phyloP scores from a whole-genome alignment of 2,113 vertebrate genomes.

The Ptilonorhynchus violaceus region DNA sequence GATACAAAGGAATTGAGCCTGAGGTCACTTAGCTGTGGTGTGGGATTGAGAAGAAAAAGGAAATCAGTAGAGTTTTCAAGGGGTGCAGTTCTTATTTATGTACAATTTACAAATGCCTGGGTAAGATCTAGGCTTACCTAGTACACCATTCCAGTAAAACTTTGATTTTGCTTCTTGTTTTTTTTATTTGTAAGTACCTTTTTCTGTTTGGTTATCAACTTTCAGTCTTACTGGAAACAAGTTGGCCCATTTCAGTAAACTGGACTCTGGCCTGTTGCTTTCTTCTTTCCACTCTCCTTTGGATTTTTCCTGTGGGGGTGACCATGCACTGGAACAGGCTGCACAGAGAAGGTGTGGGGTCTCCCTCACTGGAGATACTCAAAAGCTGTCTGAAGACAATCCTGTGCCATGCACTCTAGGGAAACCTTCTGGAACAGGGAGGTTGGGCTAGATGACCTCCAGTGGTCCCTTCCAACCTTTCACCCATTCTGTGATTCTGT shows the following conservation, averaged over 20 bases:
- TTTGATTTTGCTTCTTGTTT: not conserved
- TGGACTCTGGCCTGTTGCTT: not conserved
- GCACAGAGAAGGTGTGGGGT: not conserved
- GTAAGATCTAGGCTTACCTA: not conserved
- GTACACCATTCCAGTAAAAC: not conserved
- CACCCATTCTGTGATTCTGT: not conserved
- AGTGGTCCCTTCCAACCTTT: not conserved
- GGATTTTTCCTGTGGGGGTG: not conserved
- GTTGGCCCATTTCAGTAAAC: not conserved
- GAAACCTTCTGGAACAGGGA: not conserved
- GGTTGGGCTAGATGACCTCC: not conserved
- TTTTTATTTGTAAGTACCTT: not conserved
- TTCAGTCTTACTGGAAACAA: not conserved
- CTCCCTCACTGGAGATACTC: not conserved
- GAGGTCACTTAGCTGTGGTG: not conserved
- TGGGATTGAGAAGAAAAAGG: not conserved
- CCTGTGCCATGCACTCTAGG: not conserved
- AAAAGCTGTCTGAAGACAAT: fast-evolving
- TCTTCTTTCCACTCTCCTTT: not conserved
- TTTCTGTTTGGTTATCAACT: not conserved
- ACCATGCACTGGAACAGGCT: not conserved
- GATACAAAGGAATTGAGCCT: not conserved
- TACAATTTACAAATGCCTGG: not conserved
- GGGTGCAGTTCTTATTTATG: not conserved
- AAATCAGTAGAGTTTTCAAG: not conserved